Evolutionary conservation across 2,888 invertebrate genomes (phyloP).

Genomic region (Trichacis sp.): DNA sequence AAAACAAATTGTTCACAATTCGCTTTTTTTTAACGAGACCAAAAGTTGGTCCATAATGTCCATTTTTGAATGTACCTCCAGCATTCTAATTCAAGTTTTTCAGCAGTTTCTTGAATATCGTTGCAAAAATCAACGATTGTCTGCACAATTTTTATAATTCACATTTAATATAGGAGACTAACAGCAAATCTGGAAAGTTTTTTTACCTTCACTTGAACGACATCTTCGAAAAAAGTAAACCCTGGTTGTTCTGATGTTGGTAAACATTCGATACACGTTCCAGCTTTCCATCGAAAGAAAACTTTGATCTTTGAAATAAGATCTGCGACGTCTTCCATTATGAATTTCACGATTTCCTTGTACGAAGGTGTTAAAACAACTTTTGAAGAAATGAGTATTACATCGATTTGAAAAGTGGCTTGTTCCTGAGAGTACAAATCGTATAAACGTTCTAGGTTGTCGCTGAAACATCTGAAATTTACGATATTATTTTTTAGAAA

Average conservation of each 20-base stretch:
- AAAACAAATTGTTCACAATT: slow-evolving; percentile 86
- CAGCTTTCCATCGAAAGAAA: slow-evolving; percentile 89
- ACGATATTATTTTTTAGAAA: too few species aligned
- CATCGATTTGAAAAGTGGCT: slow-evolving; percentile 85
- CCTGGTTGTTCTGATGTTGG: slow-evolving; percentile 75
- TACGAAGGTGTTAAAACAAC: slow-evolving; percentile 82
- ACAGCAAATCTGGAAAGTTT: slow-evolving; percentile 7
- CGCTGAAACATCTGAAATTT: slow-evolving; percentile 56
- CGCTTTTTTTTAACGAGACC: slow-evolving; percentile 80
- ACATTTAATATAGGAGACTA: too few species aligned
- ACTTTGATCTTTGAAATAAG: slow-evolving; percentile 81
- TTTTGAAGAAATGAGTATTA: slow-evolving; percentile 80
- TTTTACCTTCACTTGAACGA: slow-evolving; percentile 73
- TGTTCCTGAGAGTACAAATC: slow-evolving; percentile 71
- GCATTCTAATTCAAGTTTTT: slow-evolving; percentile 76
- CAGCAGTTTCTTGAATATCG: slow-evolving; percentile 78
- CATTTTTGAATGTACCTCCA: slow-evolving; percentile 77
- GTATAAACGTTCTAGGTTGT: slow-evolving; percentile 80
- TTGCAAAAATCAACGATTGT: too few species aligned
- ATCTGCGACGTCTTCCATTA: slow-evolving; percentile 81
- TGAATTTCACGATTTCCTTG: slow-evolving; percentile 82
- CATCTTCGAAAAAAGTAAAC: slow-evolving; percentile 85
- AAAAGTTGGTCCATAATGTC: slow-evolving; percentile 80
- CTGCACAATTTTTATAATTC: too few species aligned
- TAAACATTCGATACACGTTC: slow-evolving; percentile 81